Percentiles rank a stretch among this genome's conserved stretches.
phyloP scores from a whole-genome alignment of 2,113 vertebrate genomes.

The Microtus richardsoni region DNA sequence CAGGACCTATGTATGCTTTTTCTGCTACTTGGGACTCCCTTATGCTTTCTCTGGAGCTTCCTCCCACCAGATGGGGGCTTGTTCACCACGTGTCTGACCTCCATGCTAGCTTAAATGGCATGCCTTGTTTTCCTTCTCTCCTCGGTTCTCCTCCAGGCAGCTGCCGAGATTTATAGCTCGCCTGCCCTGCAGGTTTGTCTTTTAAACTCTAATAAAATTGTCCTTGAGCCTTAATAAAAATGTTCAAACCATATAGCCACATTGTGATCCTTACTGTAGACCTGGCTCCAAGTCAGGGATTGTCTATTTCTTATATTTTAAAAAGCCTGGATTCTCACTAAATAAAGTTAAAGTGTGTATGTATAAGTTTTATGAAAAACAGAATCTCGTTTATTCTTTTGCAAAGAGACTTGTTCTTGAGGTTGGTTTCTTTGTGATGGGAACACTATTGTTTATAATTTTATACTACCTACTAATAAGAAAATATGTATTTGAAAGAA shows the following conservation, averaged over 20 bases:
- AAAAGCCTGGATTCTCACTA: neutral
- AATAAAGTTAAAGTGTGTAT: neutral
- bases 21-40: neutral
- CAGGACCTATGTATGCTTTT: neutral
- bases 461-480: neutral
- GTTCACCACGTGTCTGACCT: too few relatives aligned
- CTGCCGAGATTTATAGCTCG: neutral
- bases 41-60: too few relatives aligned
- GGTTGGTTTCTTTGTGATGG: neutral
- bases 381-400: neutral
- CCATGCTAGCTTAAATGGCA: neutral
- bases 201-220: neutral
- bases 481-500: neutral
- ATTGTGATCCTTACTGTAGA: neutral
- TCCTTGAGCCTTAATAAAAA: neutral
- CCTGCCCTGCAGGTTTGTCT: neutral
- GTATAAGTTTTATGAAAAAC: neutral
- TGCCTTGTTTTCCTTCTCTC: neutral
- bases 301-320: too few relatives aligned
- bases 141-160: neutral
- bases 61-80: neutral
- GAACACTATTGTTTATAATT: neutral
- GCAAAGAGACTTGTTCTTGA: neutral
- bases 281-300: neutral
- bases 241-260: neutral